Evolutionary conservation across 1,140 invertebrate species (phyloP).

Genomic region (Riptortus pedestris): DNA sequence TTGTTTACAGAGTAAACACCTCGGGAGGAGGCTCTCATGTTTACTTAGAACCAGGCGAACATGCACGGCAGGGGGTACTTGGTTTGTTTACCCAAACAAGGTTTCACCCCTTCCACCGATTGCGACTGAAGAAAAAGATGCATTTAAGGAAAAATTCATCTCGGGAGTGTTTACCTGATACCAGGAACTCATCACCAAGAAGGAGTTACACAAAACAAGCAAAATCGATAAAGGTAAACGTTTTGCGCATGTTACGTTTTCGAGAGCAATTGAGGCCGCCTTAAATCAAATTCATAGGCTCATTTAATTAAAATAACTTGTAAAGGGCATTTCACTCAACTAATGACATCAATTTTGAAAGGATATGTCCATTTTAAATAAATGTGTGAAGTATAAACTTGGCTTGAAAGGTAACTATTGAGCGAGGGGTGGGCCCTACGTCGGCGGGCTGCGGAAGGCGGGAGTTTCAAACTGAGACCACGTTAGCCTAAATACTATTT

Average conservation of each 20-base stretch:
- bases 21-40: conserved; percentile 5
- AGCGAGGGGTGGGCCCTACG: too few species aligned
- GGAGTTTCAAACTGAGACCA: too few species aligned
- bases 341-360: too few species aligned
- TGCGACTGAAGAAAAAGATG: conserved; percentile 1
- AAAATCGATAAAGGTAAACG: conserved; percentile 1
- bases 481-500: too few species aligned
- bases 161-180: conserved; percentile 29
- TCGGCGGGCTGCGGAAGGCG: too few species aligned
- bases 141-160: conserved; percentile 29
- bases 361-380: too few species aligned
- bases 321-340: too few species aligned
- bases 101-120: neutral
- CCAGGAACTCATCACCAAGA: conserved; percentile 19
- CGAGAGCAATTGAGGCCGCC: too few species aligned
- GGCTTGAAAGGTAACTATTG: too few species aligned
- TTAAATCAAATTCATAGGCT: too few species aligned
- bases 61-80: conserved; percentile 2
- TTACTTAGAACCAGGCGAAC: conserved; percentile 25
- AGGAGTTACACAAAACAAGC: conserved; percentile 19
- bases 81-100: conserved; percentile 5
- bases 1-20: conserved; percentile 27
- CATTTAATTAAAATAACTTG: too few species aligned
- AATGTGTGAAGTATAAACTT: too few species aligned
- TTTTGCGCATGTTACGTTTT: conserved; percentile 21